Evolutionary conservation across 2,888 invertebrate species (phyloP), one percentile per base, ranked within the genome.

Genomic region (Melikaiella ostensackeni): DNA sequence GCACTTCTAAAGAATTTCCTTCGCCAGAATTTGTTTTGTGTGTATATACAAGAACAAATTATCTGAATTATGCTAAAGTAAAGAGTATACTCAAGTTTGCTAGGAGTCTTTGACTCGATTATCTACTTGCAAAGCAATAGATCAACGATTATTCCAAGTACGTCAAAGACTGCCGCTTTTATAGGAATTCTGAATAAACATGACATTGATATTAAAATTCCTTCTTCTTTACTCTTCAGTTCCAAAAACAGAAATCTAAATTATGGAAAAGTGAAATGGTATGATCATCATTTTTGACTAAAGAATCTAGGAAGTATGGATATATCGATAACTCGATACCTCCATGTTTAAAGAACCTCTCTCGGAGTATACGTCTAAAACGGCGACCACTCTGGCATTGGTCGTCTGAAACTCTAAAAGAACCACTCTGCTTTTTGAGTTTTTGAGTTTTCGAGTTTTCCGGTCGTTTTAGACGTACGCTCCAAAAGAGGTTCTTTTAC

Each of bases 41-140:
- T 63, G 27, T 70, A 70, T 30, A 27, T 70, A 46, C 59, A 42
- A 63, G n/a, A 21, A 7, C 16, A 27, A 66, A n/a, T 42, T 27
- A n/a, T 46, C 46, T 46, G 46, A 70, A 50, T 30, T 27, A 27
- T 1, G 5, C 59, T 59, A 27, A 27, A 24, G 59, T 55, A 59
- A 59, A 59, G 1, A 59, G 11, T 59, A 57, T 24, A 70, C 38
- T 70, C 46, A 70, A 27, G 46, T 70, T 70, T 70, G 27, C 9
- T 70, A 70, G 27, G 46, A 64, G 24, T 35, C 63, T 63, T 63
- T 63, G 35, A 63, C 63, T 63, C 35, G 21, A 63, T 63, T 63
- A 35, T 33, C 9, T 19, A 11, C 42, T 19, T 30, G 62, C 27
- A 42, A 42, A 42, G 21, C 21, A 64, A 42, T 38, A 5, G 38